Conservation (phyloP, 1,140 invertebrate species). For the Plutomurus gul region DNA sequence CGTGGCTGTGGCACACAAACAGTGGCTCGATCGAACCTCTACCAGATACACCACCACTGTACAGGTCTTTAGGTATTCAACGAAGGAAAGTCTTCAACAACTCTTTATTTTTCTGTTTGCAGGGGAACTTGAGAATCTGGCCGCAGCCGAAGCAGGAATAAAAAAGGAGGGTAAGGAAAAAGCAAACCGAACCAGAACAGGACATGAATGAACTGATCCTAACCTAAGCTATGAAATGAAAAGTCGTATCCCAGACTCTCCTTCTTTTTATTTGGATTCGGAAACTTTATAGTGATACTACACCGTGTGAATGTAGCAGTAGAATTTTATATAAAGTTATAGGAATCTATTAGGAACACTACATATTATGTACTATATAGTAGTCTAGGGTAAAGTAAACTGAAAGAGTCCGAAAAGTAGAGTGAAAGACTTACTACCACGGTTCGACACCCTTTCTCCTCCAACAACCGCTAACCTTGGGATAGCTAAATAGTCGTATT, state of each 20-base stretch:
- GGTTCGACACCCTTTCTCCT: conserved; percentile 7
- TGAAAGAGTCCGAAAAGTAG: conserved; percentile 14
- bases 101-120: conserved; percentile 36
- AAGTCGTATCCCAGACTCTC: too few species aligned
- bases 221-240: neutral
- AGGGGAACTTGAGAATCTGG: conserved; percentile 54
- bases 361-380: conserved; percentile 2
- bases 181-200: neutral
- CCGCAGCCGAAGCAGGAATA: conserved; percentile 41
- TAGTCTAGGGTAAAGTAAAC: too few species aligned
- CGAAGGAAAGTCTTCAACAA: neutral
- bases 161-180: conserved; percentile 45
- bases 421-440: neutral
- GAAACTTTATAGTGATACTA: too few species aligned
- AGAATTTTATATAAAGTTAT: too few species aligned
- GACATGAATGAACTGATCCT: neutral
- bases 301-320: too few species aligned
- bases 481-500: neutral
- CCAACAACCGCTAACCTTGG: neutral
- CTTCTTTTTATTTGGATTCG: too few species aligned
- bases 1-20: neutral
- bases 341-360: too few species aligned
- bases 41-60: neutral
- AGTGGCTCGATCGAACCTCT: neutral
- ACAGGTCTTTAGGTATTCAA: neutral